These are phyloP conservation scores for Entomobrya proxima DNA, from an alignment of 2,888 invertebrate genomes.

Conservation along the genomic window DNA sequence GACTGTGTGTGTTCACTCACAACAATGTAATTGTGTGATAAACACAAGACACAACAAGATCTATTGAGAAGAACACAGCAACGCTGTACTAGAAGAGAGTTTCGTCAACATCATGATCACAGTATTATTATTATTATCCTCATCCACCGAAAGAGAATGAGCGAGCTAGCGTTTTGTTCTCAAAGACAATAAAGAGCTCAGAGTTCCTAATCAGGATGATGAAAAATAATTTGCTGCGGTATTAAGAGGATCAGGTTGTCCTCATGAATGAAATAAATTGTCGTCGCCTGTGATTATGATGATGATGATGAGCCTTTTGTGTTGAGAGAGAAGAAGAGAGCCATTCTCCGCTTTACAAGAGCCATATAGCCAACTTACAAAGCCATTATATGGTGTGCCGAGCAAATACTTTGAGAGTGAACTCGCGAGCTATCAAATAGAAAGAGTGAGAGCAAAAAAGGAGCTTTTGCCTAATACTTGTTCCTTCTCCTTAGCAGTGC, in stretches of 20 bases:
- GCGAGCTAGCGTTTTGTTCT: slow-evolving; percentile 49
- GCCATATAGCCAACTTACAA: slow-evolving; percentile 64
- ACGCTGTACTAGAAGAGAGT: neutral
- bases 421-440: slow-evolving; percentile 18
- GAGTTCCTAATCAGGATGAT: slow-evolving; percentile 69
- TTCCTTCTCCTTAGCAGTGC: neutral
- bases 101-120: slow-evolving; percentile 25
- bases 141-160: slow-evolving; percentile 43
- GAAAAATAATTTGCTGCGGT: slow-evolving; percentile 70
- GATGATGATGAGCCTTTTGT: slow-evolving; percentile 67
- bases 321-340: slow-evolving; percentile 63
- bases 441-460: slow-evolving; percentile 55
- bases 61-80: neutral
- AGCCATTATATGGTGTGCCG: slow-evolving; percentile 60
- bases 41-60: neutral
- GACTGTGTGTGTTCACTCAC: slow-evolving; percentile 26
- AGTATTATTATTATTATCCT: slow-evolving; percentile 3
- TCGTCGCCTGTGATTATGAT: slow-evolving; percentile 69
- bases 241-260: slow-evolving; percentile 71
- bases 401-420: slow-evolving; percentile 62
- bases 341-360: slow-evolving; percentile 66
- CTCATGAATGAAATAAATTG: slow-evolving; percentile 71
- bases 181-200: slow-evolving; percentile 69
- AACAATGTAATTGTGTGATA: slow-evolving; percentile 17
- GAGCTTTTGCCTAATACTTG: slow-evolving; percentile 31